Conservation (phyloP, 2,888 invertebrate genomes). For the Hyposoter dolosus region DNA sequence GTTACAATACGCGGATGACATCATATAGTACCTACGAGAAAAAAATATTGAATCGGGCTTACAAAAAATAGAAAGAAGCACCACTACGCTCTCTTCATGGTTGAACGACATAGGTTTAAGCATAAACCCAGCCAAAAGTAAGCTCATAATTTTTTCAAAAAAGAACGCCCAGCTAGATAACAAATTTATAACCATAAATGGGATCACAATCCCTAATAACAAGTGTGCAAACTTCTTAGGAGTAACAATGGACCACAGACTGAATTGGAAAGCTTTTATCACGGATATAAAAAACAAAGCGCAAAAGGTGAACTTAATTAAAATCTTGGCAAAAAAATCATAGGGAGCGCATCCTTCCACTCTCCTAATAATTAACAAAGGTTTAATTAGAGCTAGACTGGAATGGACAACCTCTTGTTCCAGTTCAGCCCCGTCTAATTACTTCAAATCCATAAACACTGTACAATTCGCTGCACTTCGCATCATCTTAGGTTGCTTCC, state of each 20-base stretch:
- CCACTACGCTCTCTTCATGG: neutral
- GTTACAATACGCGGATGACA: slow-evolving; percentile 37
- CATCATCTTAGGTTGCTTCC: neutral
- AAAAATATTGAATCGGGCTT: neutral
- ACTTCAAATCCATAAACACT: neutral
- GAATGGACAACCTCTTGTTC: slow-evolving; percentile 5
- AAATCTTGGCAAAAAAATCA: neutral
- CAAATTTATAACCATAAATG: neutral
- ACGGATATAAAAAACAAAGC: neutral
- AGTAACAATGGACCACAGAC: slow-evolving; percentile 11
- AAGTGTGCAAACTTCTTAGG: slow-evolving; percentile 14
- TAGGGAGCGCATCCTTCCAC: slow-evolving; percentile 43
- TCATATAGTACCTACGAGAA: neutral
- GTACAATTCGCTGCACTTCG: too few relatives aligned
- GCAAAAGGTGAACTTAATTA: neutral
- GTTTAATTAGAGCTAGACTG: slow-evolving; percentile 2
- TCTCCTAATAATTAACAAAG: slow-evolving; percentile 15
- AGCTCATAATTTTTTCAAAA: neutral
- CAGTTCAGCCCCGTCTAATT: neutral
- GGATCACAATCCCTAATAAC: neutral
- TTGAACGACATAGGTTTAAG: neutral
- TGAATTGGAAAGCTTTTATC: slow-evolving; percentile 37
- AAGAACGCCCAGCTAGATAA: too few relatives aligned
- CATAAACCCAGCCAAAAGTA: slow-evolving; percentile 8
- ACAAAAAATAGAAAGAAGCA: neutral